phyloP scores from a whole-genome alignment of 2,888 invertebrate species.

The Acrobasis repandana region DNA sequence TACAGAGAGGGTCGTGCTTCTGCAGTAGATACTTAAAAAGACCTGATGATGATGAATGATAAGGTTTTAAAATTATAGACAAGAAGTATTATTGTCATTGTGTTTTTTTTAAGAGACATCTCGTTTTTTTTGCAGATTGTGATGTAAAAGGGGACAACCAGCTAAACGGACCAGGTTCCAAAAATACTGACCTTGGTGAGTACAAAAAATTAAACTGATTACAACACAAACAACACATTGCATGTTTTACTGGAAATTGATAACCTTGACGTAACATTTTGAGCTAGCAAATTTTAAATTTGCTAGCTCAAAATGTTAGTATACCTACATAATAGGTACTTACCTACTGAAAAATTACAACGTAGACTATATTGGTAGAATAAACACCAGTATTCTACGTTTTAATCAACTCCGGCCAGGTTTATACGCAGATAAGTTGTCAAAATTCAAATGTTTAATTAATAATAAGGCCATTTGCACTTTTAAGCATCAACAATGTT shows the following conservation, averaged over 20 bases:
- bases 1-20: too few species aligned
- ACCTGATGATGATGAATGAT: too few species aligned
- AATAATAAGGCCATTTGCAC: too few species aligned
- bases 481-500: too few species aligned
- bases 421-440: background rate
- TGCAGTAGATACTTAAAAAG: too few species aligned
- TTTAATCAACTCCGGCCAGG: background rate
- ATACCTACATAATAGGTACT: too few species aligned
- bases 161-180: slow-evolving; percentile 89
- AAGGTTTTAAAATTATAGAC: too few species aligned
- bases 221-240: background rate
- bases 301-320: too few species aligned
- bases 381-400: background rate
- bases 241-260: slow-evolving; percentile 6
- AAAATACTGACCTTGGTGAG: slow-evolving; percentile 86
- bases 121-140: slow-evolving; percentile 84
- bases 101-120: background rate
- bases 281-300: slow-evolving; percentile 4
- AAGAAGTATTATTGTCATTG: too few species aligned
- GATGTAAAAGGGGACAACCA: slow-evolving; percentile 93
- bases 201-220: background rate
- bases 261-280: slow-evolving; percentile 14
- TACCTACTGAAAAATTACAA: background rate
- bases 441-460: background rate
- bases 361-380: background rate